These are phyloP conservation scores for Neodiprion fabricii DNA, from an alignment of 1,140 invertebrate species.

Conservation along the genomic window DNA sequence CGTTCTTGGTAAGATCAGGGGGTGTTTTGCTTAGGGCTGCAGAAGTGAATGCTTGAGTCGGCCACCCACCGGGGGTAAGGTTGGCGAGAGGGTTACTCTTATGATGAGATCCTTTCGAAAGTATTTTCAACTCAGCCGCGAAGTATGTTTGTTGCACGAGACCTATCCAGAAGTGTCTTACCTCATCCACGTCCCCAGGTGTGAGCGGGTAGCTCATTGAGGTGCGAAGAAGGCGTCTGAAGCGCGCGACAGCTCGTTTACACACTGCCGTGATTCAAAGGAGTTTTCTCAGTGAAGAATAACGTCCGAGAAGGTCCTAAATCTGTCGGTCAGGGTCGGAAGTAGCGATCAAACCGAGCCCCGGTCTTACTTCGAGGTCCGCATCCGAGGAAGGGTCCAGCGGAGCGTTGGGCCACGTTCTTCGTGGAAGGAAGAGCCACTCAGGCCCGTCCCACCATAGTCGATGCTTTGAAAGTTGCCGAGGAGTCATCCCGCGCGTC, in stretches of 20 bases:
- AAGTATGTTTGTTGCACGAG: not conserved
- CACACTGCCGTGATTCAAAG: not conserved
- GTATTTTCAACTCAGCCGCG: not conserved
- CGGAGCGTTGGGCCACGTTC: not conserved
- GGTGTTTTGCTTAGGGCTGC: not conserved
- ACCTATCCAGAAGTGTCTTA: not conserved
- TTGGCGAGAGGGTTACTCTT: not conserved
- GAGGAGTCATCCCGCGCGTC: slow-evolving; percentile 28
- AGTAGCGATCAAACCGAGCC: not conserved
- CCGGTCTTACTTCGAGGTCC: not conserved
- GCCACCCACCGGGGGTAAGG: not conserved
- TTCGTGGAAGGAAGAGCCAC: not conserved
- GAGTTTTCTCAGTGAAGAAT: not conserved
- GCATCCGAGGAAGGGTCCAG: not conserved
- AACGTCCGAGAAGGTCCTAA: not conserved
- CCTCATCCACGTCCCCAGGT: not conserved
- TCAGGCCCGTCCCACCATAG: not conserved
- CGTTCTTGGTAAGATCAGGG: not conserved
- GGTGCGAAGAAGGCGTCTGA: not conserved
- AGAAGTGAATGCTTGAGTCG: not conserved
- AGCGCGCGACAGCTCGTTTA: not conserved
- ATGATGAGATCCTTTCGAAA: not conserved
- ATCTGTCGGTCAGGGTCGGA: not conserved
- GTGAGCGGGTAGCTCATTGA: not conserved
- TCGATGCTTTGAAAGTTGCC: not conserved